Evolutionary conservation across 2,888 invertebrate genomes (phyloP), one percentile per base, ranked within the genome.

Genomic region (Amphipyra berbera): DNA sequence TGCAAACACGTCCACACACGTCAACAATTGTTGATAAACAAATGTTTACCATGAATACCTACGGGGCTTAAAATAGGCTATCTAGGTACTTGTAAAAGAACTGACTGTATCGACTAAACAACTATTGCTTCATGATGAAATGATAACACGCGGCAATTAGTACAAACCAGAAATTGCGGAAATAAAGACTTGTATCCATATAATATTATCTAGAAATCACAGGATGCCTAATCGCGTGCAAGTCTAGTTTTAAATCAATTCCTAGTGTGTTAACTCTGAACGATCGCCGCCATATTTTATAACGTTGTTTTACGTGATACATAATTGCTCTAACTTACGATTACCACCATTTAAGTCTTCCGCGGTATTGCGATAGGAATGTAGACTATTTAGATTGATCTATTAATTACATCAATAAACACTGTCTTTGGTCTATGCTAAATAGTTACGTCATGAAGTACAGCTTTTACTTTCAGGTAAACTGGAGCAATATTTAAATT

Each of bases 351-450:
- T 52, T 41, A 44, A 59, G 48, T 53, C 73, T 73, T 73, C 74
- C 69, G 74, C 33, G 15, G 49, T 73, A 69, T 73, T 73, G 48
- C 62, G 57, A 49, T 48, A 63, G 74, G 58, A 63, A 69, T 69
- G 57, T 60, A 44, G 54, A 35, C 41, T 65, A 14, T 50, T 54
- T 37, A 60, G 57, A 59, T 69, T 69, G 60, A 73, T 73, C 55
- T 58, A 41, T 63, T 57, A 38, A 73, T 65, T 54, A 47, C 27
- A 33, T 45, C 44, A 53, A 57, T 64, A 57, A 53, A 57, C 59
- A 61, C 64, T 52, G 47, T 58, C 44, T 61, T 45, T 58, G 13
- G 44, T 41, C 14, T 56, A 68, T 60, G 49, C 61, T 65, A 65
- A 68, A 69, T 33, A 45, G 30, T 68, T 53, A 48, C 37, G 35